phyloP scores from a whole-genome alignment of 2,888 invertebrate genomes.

The Hydroisotoma schaefferi region DNA sequence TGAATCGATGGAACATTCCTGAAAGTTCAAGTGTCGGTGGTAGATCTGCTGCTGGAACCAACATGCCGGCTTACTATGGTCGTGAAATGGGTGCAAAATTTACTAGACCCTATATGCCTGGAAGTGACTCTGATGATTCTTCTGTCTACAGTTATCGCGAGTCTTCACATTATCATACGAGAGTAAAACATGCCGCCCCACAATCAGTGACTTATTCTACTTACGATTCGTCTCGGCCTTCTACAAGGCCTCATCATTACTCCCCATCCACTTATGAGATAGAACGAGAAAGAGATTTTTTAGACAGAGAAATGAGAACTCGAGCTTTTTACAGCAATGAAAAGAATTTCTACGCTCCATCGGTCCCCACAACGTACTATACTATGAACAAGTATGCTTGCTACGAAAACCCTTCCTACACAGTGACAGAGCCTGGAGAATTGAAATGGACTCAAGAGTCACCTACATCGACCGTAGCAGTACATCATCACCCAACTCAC shows the following conservation, averaged over 20 bases:
- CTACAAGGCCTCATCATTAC: not conserved
- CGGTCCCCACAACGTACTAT: constrained; percentile 35
- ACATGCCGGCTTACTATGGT: not conserved
- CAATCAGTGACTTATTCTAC: constrained; percentile 17
- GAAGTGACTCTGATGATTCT: constrained; percentile 47
- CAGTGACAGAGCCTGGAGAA: constrained; percentile 48
- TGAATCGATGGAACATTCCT: constrained; percentile 30
- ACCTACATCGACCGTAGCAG: constrained; percentile 1
- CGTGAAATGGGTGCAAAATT: constrained; percentile 11
- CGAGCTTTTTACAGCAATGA: constrained; percentile 1
- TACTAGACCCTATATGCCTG: constrained; percentile 20
- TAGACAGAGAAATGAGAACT: constrained; percentile 32
- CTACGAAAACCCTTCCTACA: constrained; percentile 48
- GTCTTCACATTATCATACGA: constrained; percentile 17
- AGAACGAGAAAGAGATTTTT: constrained; percentile 28
- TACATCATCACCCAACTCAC: constrained; percentile 19
- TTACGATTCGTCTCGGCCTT: constrained; percentile 4
- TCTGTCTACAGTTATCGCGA: constrained; percentile 29
- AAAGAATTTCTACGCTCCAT: constrained; percentile 11
- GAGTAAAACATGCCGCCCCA: constrained; percentile 11
- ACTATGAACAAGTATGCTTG: constrained; percentile 46
- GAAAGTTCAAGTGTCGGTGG: constrained; percentile 24
- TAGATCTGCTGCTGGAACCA: constrained; percentile 13
- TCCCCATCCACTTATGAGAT: constrained; percentile 24
- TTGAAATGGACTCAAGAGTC: constrained; percentile 36